phyloP scores from a whole-genome alignment of 2,888 invertebrate species.

The Sphinx pinastri region DNA sequence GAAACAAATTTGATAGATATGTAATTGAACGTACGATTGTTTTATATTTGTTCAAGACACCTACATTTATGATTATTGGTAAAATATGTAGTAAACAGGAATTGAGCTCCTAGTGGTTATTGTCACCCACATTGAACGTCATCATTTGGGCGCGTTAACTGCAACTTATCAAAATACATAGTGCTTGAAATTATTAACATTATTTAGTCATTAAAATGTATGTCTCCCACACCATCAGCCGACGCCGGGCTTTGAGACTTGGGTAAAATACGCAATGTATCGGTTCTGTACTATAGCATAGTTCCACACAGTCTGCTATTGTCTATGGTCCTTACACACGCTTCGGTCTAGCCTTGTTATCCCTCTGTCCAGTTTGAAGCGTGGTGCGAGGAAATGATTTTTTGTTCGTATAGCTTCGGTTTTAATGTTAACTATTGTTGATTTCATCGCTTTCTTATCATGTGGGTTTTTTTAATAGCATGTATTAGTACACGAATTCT shows the following conservation, averaged over 20 bases:
- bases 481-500: slow-evolving; percentile 55
- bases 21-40: too few species aligned
- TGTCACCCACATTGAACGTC: too few species aligned
- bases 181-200: too few species aligned
- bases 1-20: too few species aligned
- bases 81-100: too few species aligned
- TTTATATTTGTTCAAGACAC: too few species aligned
- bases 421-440: slow-evolving; percentile 51
- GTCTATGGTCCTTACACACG: slow-evolving; percentile 21
- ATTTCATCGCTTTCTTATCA: slow-evolving; percentile 73
- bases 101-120: too few species aligned
- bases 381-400: slow-evolving; percentile 47
- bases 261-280: slow-evolving; percentile 39
- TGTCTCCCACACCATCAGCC: slow-evolving; percentile 43
- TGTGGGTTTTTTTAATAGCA: slow-evolving; percentile 84
- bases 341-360: neutral
- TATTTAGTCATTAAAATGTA: slow-evolving; percentile 3
- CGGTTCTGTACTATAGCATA: slow-evolving; percentile 42
- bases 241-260: slow-evolving; percentile 39
- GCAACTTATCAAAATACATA: too few species aligned
- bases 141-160: too few species aligned
- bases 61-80: too few species aligned
- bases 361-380: slow-evolving; percentile 7
- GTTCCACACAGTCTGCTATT: slow-evolving; percentile 14
- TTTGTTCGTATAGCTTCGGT: slow-evolving; percentile 49